Percentiles rank a stretch among this genome's conserved stretches.
Conservation (phyloP, 2,797 vertebrate species). For the Falco peregrinus region DNA sequence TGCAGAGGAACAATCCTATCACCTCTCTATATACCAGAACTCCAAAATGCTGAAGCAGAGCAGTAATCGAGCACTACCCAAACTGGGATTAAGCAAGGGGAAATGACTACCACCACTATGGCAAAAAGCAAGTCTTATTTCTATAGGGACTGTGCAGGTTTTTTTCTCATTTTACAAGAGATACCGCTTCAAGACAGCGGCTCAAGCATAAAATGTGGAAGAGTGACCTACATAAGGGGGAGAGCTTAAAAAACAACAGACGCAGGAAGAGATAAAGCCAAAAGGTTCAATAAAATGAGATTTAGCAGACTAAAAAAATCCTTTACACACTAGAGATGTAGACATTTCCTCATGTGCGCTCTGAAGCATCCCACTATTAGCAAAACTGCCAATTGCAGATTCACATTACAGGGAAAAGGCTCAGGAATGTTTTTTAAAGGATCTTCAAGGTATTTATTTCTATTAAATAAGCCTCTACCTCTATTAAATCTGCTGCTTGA, state of each 20-base stretch:
- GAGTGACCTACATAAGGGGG: conserved; percentile 75
- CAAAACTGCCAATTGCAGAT: neutral
- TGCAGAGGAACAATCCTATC: neutral
- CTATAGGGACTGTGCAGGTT: rapidly evolving
- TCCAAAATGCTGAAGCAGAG: neutral
- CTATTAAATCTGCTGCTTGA: neutral
- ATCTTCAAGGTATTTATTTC: neutral
- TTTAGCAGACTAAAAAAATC: neutral
- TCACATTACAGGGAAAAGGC: rapidly evolving
- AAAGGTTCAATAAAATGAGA: conserved; percentile 48
- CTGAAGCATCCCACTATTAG: neutral
- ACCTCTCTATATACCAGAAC: neutral
- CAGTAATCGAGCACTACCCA: neutral
- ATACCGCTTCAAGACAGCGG: neutral
- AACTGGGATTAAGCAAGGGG: neutral
- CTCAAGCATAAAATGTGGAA: conserved; percentile 45
- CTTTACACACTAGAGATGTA: neutral
- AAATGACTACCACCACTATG: rapidly evolving
- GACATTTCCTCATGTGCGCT: neutral
- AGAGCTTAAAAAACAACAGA: conserved; percentile 44
- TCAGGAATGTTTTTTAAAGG: neutral
- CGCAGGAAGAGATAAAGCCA: conserved; percentile 32
- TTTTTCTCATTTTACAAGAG: neutral
- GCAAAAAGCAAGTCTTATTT: neutral
- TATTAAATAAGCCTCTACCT: neutral